A percentile compares a stretch with the other conserved stretches of the same genome.
Evolutionary conservation across 2,888 invertebrate genomes (phyloP).

Genomic region (Brachylomia viminalis): DNA sequence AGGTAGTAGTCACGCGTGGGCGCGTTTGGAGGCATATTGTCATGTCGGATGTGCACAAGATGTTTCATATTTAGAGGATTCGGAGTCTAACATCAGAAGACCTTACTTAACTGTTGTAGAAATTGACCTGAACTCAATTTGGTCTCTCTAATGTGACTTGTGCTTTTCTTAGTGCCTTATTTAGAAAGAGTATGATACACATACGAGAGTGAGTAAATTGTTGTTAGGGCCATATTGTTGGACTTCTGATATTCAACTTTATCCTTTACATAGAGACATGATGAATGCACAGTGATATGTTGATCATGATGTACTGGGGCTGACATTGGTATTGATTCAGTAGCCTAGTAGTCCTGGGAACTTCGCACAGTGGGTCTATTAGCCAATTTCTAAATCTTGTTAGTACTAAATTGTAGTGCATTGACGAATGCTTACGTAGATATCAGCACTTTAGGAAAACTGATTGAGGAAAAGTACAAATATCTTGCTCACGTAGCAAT

Average conservation of each 20-base stretch:
- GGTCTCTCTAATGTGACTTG: slow-evolving; percentile 27
- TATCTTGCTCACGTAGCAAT: slow-evolving; percentile 88
- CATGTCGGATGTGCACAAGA: slow-evolving; percentile 17
- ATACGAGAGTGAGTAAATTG: slow-evolving; percentile 25
- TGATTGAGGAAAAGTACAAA: slow-evolving; percentile 87
- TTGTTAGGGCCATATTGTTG: slow-evolving; percentile 7
- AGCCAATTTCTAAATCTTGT: slow-evolving; percentile 78
- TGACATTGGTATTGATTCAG: slow-evolving; percentile 67
- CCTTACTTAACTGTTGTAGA: background rate
- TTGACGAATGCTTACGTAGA: slow-evolving; percentile 77
- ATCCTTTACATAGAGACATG: slow-evolving; percentile 38
- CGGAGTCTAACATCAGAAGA: slow-evolving; percentile 8
- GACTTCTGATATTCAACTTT: slow-evolving; percentile 20
- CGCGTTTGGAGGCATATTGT: slow-evolving; percentile 65
- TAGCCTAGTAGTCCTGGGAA: slow-evolving; percentile 69
- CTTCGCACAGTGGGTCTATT: slow-evolving; percentile 80
- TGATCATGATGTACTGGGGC: slow-evolving; percentile 70
- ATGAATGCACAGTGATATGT: slow-evolving; percentile 71
- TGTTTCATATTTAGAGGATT: slow-evolving; percentile 28
- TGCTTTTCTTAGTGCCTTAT: slow-evolving; percentile 47
- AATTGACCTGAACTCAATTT: slow-evolving; percentile 21
- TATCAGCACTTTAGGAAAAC: slow-evolving; percentile 75
- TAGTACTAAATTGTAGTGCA: slow-evolving; percentile 76
- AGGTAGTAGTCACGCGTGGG: slow-evolving; percentile 66
- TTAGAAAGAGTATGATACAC: slow-evolving; percentile 40